These are phyloP conservation scores for Phainopepla nitens DNA, from an alignment of 2,113 vertebrate genomes.

Conservation along the genomic window DNA sequence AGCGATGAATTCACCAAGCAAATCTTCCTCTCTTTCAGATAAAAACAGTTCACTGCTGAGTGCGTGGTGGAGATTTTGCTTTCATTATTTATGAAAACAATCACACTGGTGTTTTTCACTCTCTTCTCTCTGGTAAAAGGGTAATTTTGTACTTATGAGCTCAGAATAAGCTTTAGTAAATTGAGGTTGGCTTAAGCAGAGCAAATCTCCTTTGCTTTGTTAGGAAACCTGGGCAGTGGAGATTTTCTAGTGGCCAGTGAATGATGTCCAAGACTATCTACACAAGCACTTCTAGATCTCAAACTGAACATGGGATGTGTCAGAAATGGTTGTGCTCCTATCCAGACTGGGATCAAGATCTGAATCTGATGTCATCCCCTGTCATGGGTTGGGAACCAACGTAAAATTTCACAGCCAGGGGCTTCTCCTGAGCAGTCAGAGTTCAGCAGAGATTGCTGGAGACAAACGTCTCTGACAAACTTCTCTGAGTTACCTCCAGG, in stretches of 20 bases:
- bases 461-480: background rate
- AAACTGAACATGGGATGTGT: background rate
- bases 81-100: slow-evolving; percentile 35
- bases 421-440: background rate
- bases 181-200: background rate
- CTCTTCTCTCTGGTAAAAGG: background rate
- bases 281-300: background rate
- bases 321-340: background rate
- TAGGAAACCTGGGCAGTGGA: background rate
- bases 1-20: background rate
- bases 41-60: background rate
- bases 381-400: rapidly evolving
- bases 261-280: background rate
- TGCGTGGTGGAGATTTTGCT: background rate
- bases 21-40: background rate
- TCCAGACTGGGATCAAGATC: background rate
- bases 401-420: background rate
- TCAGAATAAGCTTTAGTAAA: background rate
- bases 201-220: background rate
- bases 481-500: background rate
- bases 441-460: background rate
- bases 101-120: background rate
- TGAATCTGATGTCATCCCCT: background rate
- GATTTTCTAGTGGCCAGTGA: background rate
- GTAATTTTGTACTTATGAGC: background rate